phyloP scores from a whole-genome alignment of 2,888 invertebrate genomes.

The Pyrrhosoma nymphula region DNA sequence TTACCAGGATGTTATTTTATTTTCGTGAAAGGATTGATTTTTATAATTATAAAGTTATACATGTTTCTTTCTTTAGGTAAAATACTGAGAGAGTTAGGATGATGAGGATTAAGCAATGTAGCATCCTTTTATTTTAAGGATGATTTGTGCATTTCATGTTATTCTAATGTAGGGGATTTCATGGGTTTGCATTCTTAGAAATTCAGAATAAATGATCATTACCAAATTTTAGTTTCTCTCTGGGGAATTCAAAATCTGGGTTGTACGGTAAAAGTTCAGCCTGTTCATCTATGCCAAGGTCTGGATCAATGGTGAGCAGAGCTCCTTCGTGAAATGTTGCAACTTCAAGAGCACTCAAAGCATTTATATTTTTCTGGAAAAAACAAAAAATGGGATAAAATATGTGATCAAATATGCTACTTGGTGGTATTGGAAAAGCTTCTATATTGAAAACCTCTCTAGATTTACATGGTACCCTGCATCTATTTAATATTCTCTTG shows the following conservation, averaged over 20 bases:
- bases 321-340: slow-evolving; percentile 47
- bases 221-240: slow-evolving; percentile 66
- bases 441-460: background rate
- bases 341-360: slow-evolving; percentile 44
- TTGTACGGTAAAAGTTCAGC: slow-evolving; percentile 65
- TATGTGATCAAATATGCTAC: background rate
- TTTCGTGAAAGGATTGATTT: no score
- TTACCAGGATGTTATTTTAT: no score
- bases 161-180: no score
- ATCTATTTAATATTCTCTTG: no score
- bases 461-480: background rate
- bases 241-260: slow-evolving; percentile 61
- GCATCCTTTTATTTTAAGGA: no score
- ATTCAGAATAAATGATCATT: background rate
- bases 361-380: slow-evolving; percentile 23
- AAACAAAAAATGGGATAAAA: background rate
- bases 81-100: no score
- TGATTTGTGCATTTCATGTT: no score
- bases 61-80: no score
- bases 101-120: no score
- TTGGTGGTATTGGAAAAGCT: background rate
- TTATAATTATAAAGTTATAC: no score
- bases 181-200: no score
- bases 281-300: slow-evolving; percentile 63
- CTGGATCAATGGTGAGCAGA: slow-evolving; percentile 46